Percentiles rank a stretch among this genome's conserved stretches.
Evolutionary conservation across 2,888 invertebrate genomes (phyloP).

Genomic region (Patella ulyssiponensis): DNA sequence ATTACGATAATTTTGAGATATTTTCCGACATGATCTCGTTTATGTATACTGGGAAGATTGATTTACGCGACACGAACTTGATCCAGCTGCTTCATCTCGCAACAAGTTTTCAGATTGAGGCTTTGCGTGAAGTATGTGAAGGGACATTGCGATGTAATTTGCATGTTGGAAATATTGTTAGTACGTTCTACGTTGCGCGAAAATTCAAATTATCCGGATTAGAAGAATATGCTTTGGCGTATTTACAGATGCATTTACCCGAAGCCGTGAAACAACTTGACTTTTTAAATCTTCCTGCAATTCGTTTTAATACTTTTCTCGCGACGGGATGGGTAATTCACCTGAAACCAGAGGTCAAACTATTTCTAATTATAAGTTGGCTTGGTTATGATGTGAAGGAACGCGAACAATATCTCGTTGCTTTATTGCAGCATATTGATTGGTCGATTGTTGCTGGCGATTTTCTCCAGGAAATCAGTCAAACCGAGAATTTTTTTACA

Average conservation of each 20-base stretch:
- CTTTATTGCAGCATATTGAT: constrained; percentile 72
- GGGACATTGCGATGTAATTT: constrained; percentile 79
- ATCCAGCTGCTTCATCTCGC: constrained; percentile 78
- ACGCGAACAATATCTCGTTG: constrained; percentile 76
- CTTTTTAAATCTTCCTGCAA: constrained; percentile 52
- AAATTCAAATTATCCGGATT: constrained; percentile 77
- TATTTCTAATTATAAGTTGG: constrained; percentile 63
- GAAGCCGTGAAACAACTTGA: constrained; percentile 60
- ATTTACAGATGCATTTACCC: constrained; percentile 73
- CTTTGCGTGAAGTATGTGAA: constrained; percentile 78
- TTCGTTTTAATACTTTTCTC: constrained; percentile 56
- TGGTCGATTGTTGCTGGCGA: constrained; percentile 63
- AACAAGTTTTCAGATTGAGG: constrained; percentile 77
- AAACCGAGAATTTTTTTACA: constrained; percentile 76
- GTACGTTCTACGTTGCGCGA: constrained; percentile 77
- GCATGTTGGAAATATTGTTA: constrained; percentile 78
- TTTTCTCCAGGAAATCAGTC: constrained; percentile 74
- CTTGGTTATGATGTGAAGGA: constrained; percentile 63
- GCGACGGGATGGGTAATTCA: constrained; percentile 55
- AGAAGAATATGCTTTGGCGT: constrained; percentile 76
- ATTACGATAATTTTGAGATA: constrained; percentile 75
- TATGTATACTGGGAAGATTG: constrained; percentile 79
- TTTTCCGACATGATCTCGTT: constrained; percentile 78
- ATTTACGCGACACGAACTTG: constrained; percentile 77
- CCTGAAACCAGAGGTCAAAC: constrained; percentile 52